These are phyloP conservation scores for Sphenopsis melanotis DNA, from an alignment of 2,797 vertebrate genomes.

Conservation along the genomic window DNA sequence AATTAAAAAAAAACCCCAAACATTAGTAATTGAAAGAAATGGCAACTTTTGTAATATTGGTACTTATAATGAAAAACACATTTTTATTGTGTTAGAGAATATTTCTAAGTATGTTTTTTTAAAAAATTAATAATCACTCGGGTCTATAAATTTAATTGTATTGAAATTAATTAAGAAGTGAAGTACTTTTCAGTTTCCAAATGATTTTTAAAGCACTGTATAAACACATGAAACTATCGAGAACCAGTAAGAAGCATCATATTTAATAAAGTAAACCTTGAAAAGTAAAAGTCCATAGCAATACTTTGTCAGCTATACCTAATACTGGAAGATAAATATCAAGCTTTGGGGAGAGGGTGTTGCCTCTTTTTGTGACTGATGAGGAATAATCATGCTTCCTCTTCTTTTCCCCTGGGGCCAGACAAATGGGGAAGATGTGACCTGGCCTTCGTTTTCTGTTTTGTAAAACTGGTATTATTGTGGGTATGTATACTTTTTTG, in stretches of 20 bases:
- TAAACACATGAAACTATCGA: neutral
- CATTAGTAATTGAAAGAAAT: neutral
- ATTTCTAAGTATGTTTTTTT: neutral
- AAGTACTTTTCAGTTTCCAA: neutral
- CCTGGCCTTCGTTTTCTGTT: neutral
- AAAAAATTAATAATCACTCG: neutral
- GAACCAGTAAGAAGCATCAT: neutral
- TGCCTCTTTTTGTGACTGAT: neutral
- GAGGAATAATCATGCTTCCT: neutral
- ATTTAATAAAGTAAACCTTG: neutral
- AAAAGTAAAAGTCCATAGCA: neutral
- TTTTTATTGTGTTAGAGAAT: neutral
- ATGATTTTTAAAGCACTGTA: neutral
- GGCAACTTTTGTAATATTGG: neutral
- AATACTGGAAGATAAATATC: neutral
- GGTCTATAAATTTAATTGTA: neutral
- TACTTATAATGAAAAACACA: neutral
- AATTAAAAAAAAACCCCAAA: neutral
- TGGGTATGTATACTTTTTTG: neutral
- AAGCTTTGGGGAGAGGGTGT: fast-evolving
- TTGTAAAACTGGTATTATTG: neutral
- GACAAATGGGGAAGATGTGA: neutral
- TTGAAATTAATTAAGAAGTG: neutral
- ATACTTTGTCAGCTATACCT: neutral
- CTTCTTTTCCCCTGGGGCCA: neutral